phyloP scores from a whole-genome alignment of 2,797 vertebrate genomes.

The Liparis tanakae region DNA sequence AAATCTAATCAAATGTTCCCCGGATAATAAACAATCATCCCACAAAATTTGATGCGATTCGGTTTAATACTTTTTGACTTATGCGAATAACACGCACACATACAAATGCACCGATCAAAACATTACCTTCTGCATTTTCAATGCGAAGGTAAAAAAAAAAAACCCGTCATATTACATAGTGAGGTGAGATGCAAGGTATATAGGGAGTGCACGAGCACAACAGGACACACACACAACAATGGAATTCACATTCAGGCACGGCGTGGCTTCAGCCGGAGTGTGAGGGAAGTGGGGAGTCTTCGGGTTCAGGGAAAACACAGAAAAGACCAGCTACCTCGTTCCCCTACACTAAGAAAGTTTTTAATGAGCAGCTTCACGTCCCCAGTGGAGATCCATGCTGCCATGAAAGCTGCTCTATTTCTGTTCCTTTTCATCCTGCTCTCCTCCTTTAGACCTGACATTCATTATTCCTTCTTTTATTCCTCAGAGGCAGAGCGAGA shows the following conservation, averaged over 20 bases:
- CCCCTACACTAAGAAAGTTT: constrained; percentile 55
- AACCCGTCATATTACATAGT: constrained; percentile 28
- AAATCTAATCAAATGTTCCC: too few species aligned
- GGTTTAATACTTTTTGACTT: too few species aligned
- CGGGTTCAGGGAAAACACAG: constrained; percentile 60
- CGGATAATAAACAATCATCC: too few species aligned
- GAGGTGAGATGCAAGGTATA: constrained; percentile 40
- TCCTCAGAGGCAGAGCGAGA: constrained; percentile 64
- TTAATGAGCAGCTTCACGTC: constrained; percentile 76
- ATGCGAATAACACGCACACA: too few species aligned
- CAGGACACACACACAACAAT: constrained; percentile 37
- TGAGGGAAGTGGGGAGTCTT: constrained; percentile 37
- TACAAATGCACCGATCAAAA: too few species aligned
- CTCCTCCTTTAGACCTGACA: constrained; percentile 73
- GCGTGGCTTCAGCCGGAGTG: constrained; percentile 23
- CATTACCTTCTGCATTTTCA: too few species aligned
- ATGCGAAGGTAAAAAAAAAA: neutral
- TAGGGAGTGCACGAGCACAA: constrained; percentile 25
- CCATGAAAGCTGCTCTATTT: constrained; percentile 79
- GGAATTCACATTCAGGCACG: constrained; percentile 22
- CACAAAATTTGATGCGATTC: too few species aligned
- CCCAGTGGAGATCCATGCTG: constrained; percentile 72
- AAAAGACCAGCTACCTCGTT: constrained; percentile 56
- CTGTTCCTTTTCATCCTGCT: constrained; percentile 76
- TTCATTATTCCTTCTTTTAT: constrained; percentile 71